These are phyloP conservation scores for Drosophila repleta DNA, from an alignment of 1,140 invertebrate species.

Conservation along the genomic window DNA sequence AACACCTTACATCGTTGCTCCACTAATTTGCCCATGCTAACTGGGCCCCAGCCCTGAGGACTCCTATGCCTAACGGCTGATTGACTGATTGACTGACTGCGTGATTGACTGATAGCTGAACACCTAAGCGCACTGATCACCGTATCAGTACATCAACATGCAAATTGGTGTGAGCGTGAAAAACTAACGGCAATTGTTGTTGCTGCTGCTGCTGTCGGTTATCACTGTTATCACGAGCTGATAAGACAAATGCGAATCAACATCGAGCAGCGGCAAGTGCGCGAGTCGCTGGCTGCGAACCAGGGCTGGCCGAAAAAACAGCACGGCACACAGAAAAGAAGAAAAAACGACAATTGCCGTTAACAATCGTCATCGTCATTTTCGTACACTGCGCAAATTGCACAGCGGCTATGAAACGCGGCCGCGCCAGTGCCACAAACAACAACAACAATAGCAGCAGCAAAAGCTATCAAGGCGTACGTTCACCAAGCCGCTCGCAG, in stretches of 20 bases:
- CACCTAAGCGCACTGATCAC: slow-evolving; percentile 22
- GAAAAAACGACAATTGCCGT: slow-evolving; percentile 66
- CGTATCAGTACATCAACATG: slow-evolving; percentile 30
- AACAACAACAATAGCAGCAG: slow-evolving; percentile 32
- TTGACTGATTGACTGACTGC: slow-evolving; percentile 2
- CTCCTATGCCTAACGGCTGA: not conserved
- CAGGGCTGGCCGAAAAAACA: slow-evolving; percentile 58
- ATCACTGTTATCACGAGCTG: slow-evolving; percentile 60
- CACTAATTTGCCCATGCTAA: not conserved
- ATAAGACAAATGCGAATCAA: slow-evolving; percentile 54
- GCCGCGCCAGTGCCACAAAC: slow-evolving; percentile 68
- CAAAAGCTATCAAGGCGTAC: slow-evolving; percentile 51
- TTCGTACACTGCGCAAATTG: slow-evolving; percentile 76
- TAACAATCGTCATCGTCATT: slow-evolving; percentile 68
- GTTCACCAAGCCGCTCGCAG: slow-evolving; percentile 51
- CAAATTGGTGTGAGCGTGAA: slow-evolving; percentile 27
- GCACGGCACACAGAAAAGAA: slow-evolving; percentile 30
- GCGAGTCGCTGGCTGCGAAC: slow-evolving; percentile 58
- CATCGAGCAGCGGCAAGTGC: slow-evolving; percentile 57
- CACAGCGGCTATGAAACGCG: slow-evolving; percentile 61
- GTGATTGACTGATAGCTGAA: slow-evolving; percentile 20
- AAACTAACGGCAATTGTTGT: slow-evolving; percentile 34
- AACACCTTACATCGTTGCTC: slow-evolving; percentile 25
- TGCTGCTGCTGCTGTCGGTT: slow-evolving; percentile 23
- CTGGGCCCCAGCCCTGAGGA: slow-evolving; percentile 7